These are phyloP conservation scores for Laodelphax striatellus DNA, from an alignment of 1,140 invertebrate species.

Conservation along the genomic window DNA sequence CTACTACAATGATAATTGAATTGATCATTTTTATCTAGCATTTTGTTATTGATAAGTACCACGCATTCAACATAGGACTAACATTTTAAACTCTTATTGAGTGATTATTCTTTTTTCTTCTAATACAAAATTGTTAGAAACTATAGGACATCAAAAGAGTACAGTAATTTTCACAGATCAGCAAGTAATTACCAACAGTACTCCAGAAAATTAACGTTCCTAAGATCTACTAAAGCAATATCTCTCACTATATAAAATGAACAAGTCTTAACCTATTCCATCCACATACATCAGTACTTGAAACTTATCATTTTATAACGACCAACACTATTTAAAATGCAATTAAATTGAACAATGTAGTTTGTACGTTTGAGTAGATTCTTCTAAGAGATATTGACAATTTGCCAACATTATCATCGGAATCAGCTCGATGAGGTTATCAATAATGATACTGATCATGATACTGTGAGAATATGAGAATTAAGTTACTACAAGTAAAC, in stretches of 20 bases:
- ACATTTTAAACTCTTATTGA: background rate
- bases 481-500: too few relatives aligned
- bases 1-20: constrained; percentile 1
- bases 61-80: background rate
- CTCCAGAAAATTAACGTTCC: background rate
- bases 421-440: too few relatives aligned
- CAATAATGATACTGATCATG: too few relatives aligned
- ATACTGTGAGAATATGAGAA: too few relatives aligned
- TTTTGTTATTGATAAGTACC: background rate
- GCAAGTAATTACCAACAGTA: background rate
- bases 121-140: background rate
- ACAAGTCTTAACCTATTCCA: background rate
- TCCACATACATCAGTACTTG: background rate
- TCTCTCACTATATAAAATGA: background rate
- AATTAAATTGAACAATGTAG: constrained; percentile 2
- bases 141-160: background rate
- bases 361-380: background rate
- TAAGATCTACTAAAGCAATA: background rate
- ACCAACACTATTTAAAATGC: background rate
- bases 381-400: background rate
- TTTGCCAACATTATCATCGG: too few relatives aligned
- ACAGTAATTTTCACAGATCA: background rate
- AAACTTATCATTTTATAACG: background rate
- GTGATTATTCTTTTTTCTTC: background rate
- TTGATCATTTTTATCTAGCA: background rate